Evolutionary conservation across 2,888 invertebrate species (phyloP).

Genomic region (Eupithecia dodoneata): DNA sequence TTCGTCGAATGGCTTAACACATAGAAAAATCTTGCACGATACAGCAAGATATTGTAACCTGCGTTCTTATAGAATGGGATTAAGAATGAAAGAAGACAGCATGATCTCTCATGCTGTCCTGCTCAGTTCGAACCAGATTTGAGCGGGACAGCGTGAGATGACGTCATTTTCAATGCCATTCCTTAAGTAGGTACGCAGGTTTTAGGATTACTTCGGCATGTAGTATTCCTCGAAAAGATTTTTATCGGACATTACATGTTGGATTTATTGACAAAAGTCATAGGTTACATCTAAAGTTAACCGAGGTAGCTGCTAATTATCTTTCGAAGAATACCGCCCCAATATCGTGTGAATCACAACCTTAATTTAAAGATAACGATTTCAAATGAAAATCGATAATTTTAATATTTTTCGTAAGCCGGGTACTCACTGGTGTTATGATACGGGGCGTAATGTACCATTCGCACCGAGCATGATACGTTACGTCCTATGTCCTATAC

Average conservation of each 20-base stretch:
- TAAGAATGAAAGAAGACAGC: neutral
- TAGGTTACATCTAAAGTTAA: neutral
- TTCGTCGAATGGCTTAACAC: slow-evolving; percentile 80
- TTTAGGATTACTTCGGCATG: neutral
- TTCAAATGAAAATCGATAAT: neutral
- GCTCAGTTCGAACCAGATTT: neutral
- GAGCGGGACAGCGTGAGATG: neutral
- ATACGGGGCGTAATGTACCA: no score
- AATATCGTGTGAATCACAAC: neutral
- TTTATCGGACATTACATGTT: neutral
- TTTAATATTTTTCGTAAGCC: neutral
- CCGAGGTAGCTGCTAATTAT: neutral
- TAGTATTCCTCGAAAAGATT: neutral
- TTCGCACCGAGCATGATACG: no score
- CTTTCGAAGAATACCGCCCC: neutral
- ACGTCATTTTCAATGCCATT: neutral
- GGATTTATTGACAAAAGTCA: neutral
- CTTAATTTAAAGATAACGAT: neutral
- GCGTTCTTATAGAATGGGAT: no score
- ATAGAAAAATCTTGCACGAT: slow-evolving; percentile 38
- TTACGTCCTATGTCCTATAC: no score
- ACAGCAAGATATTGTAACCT: neutral
- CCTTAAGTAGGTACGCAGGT: no score
- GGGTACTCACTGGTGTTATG: no score
- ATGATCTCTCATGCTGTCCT: neutral